These are phyloP conservation scores for Psophia crepitans DNA, from an alignment of 2,113 vertebrate species.

Conservation along the genomic window DNA sequence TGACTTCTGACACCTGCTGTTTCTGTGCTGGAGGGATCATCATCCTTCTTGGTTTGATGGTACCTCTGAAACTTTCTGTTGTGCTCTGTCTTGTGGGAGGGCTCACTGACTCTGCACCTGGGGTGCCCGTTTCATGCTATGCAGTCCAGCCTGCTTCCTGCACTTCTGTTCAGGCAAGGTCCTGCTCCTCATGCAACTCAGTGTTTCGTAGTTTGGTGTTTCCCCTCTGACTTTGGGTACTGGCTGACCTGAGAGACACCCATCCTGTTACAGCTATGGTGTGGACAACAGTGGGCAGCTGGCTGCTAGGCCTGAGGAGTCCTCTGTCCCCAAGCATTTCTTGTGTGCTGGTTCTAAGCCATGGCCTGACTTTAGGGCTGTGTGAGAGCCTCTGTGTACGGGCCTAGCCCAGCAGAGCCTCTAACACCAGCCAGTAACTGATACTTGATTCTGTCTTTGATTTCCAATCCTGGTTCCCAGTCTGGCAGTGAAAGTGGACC, in stretches of 20 bases:
- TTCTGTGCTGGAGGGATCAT: background rate
- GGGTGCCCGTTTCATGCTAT: background rate
- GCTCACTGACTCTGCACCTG: background rate
- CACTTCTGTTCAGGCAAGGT: background rate
- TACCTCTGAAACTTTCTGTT: background rate
- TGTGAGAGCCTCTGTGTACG: rapidly evolving
- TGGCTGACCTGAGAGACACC: background rate
- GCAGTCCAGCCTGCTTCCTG: background rate
- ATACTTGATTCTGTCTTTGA: background rate
- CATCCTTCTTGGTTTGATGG: background rate
- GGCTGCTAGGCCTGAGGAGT: background rate
- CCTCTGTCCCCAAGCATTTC: background rate
- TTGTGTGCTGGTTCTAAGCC: background rate
- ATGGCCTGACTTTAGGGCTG: background rate
- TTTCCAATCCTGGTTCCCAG: background rate
- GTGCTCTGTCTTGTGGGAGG: background rate
- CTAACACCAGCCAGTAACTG: background rate
- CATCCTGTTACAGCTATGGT: background rate
- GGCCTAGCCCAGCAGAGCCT: background rate
- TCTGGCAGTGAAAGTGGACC: background rate
- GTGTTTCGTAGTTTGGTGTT: background rate
- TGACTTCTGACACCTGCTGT: background rate
- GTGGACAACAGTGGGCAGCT: background rate
- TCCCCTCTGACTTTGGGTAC: background rate
- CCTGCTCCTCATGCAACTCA: background rate